These are phyloP conservation scores for Cynodonichthys magdalenae DNA, from an alignment of 2,797 vertebrate species.

Conservation along the genomic window DNA sequence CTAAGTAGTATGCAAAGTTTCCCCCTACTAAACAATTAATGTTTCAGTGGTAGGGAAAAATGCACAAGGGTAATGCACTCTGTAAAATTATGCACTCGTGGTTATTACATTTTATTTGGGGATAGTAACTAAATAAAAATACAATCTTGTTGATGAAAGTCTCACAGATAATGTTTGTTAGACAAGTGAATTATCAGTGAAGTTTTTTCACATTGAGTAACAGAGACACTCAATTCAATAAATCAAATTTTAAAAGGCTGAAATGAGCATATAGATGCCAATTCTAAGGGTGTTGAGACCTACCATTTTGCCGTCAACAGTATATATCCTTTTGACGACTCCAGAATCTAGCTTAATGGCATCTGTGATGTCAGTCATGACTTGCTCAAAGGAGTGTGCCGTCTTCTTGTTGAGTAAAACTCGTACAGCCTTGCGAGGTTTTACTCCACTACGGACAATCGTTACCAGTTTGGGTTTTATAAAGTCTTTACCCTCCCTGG, in stretches of 20 bases:
- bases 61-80: background rate
- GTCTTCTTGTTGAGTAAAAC: constrained; percentile 99
- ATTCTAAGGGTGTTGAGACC: constrained; percentile 31
- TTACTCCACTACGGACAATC: constrained; percentile 96
- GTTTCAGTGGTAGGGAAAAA: constrained; percentile 7
- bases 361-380: constrained; percentile 95
- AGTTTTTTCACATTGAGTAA: no score
- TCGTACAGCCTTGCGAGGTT: constrained; percentile 93
- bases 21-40: constrained; percentile 17
- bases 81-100: background rate
- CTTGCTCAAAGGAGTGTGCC: constrained; percentile 96
- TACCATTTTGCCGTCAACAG: constrained; percentile 96
- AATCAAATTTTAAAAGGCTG: background rate
- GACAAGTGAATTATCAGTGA: no score
- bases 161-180: no score
- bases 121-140: no score
- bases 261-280: background rate
- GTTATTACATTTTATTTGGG: no score
- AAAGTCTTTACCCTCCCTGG: constrained; percentile 91
- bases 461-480: constrained; percentile 97
- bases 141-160: no score
- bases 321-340: constrained; percentile 92
- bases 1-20: constrained; percentile 6
- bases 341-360: constrained; percentile 97
- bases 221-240: no score